Evolutionary conservation across 2,888 invertebrate species (phyloP).

Genomic region (Eilema caniola): DNA sequence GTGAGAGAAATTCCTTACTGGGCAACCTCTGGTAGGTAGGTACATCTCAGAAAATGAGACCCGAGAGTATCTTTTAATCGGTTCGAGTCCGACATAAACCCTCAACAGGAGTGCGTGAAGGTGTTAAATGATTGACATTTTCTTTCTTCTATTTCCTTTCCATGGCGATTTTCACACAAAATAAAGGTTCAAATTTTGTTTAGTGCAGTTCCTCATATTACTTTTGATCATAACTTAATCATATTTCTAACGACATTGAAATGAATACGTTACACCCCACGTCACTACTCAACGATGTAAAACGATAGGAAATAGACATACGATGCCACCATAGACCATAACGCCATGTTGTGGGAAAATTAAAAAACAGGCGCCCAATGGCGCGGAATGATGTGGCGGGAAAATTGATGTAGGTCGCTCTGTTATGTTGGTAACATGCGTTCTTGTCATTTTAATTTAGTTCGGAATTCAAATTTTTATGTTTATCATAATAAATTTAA

Average conservation of each 20-base stretch:
- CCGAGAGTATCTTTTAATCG: too few relatives aligned
- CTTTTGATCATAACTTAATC: constrained; percentile 3
- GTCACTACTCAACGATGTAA: constrained; percentile 51
- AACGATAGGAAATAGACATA: constrained; percentile 68
- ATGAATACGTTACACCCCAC: constrained; percentile 29
- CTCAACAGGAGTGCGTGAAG: too few relatives aligned
- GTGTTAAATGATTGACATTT: too few relatives aligned
- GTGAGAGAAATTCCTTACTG: too few relatives aligned
- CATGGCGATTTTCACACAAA: too few relatives aligned
- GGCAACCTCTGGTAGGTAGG: too few relatives aligned
- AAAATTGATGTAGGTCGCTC: constrained; percentile 62
- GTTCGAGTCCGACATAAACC: too few relatives aligned
- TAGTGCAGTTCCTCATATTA: neutral
- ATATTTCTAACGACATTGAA: constrained; percentile 20
- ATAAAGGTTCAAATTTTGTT: neutral
- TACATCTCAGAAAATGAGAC: too few relatives aligned
- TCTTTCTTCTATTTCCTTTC: too few relatives aligned
- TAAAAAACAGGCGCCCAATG: constrained; percentile 72
- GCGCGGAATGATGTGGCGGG: constrained; percentile 67
- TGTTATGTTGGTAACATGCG: constrained; percentile 25
- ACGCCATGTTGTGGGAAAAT: constrained; percentile 63
- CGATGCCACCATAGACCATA: constrained; percentile 52
- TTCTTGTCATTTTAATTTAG: constrained; percentile 1
- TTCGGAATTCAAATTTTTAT: neutral
- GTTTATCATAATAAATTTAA: neutral